Evolutionary conservation across 1,140 invertebrate species (phyloP).

Genomic region (Chionoecetes opilio): DNA sequence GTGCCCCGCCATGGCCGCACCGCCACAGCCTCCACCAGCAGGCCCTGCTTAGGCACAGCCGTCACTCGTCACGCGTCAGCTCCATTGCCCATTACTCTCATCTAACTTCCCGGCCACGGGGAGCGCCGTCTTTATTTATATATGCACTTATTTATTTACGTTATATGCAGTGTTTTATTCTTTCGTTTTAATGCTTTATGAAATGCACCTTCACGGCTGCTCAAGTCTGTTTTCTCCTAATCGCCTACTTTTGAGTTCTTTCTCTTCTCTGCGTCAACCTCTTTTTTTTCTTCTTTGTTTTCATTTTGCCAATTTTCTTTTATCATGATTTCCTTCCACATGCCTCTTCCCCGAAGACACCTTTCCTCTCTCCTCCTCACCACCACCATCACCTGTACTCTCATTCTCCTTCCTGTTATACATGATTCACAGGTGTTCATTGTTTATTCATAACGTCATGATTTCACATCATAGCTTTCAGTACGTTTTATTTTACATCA

Average conservation of each 20-base stretch:
- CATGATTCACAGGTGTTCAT: not conserved
- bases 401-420: not conserved
- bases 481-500: not conserved
- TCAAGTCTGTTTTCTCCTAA: too few species aligned
- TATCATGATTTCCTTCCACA: not conserved
- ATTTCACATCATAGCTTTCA: not conserved
- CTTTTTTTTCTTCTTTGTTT: not conserved
- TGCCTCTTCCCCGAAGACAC: not conserved
- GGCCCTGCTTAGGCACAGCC: not conserved
- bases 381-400: not conserved
- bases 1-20: not conserved
- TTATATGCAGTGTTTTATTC: conserved; percentile 7
- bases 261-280: not conserved
- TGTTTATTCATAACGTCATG: not conserved
- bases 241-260: too few species aligned
- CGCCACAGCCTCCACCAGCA: not conserved
- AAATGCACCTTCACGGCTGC: not conserved
- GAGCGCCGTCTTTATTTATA: not conserved
- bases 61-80: not conserved
- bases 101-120: not conserved
- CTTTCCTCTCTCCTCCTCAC: not conserved
- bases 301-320: not conserved
- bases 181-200: conserved; percentile 14
- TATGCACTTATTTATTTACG: too few species aligned
- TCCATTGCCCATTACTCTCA: not conserved